Conservation (phyloP, 2,888 invertebrate species). For the Prenolepis imparis region DNA sequence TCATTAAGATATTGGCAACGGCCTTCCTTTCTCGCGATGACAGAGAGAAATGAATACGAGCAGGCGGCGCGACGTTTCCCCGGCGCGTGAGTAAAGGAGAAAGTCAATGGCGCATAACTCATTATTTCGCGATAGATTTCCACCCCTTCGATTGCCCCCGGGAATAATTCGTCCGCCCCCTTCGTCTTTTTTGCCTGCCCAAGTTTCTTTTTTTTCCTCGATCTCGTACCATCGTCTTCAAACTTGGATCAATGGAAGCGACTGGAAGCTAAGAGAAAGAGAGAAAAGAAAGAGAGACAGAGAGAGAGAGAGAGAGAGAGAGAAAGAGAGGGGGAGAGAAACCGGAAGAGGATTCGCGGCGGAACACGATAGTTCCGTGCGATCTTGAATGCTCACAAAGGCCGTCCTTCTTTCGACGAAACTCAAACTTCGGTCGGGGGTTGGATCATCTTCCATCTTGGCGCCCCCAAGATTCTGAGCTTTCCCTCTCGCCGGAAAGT, state of each 20-base stretch:
- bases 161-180: constrained; percentile 37
- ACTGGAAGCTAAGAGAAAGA: neutral
- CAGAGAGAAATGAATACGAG: constrained; percentile 59
- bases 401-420: constrained; percentile 67
- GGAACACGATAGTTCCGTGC: constrained; percentile 56
- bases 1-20: constrained; percentile 47
- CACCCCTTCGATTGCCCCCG: constrained; percentile 33
- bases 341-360: constrained; percentile 65
- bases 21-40: constrained; percentile 38
- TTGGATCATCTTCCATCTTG: constrained; percentile 48
- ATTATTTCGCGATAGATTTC: constrained; percentile 67
- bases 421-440: constrained; percentile 63
- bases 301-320: constrained; percentile 3
- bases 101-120: constrained; percentile 65
- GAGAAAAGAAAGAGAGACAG: neutral
- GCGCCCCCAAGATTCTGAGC: neutral
- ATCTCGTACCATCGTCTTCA: constrained; percentile 49
- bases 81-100: constrained; percentile 25
- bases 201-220: constrained; percentile 39
- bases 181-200: constrained; percentile 2
- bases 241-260: constrained; percentile 71
- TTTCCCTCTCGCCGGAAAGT: constrained; percentile 37
- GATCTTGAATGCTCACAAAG: constrained; percentile 66
- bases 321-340: neutral
- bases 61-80: constrained; percentile 38